Base-by-base conservation (phyloP, 2,888 invertebrate species). In the Eilema caniola region DNA sequence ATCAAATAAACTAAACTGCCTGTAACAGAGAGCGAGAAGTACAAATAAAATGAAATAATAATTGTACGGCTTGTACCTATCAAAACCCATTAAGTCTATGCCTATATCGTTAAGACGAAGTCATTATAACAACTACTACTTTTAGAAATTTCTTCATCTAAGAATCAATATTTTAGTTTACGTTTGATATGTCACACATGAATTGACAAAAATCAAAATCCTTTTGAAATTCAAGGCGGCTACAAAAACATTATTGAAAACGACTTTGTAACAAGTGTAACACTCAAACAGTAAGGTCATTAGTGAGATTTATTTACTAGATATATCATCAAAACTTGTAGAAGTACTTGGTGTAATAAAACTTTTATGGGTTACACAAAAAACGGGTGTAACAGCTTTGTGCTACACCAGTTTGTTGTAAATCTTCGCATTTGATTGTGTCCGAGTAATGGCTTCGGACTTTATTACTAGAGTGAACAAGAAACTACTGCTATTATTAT, bases 301-400 rank as follows among this genome's bases (percentile, higher is more conserved):
- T 60, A 71, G 64, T 47, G 57, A 67, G 63, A 71, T 62, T 47
- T 60, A 69, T 66, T 65, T 65, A 63, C 68, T 56, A 60, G 66
- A 71, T 62, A 61, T 57, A 53, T 60, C 63, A 47, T 63, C 33
- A 28, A 28, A 69, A 57, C 66, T 66, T 57, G 68, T 74, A 78
- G 69, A 78, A 62, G 37, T 62, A 62, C 24, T 62, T 68, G 16
- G 53, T 25, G 62, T 56, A 68, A 68, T 68, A 68, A 68, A 67
- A 78, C 77, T 74, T 78, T 80, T 71, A 47, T n/a, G 71, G 69
- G 72, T 80, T 66, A 77, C 74, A 80, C 62, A 74, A 80, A 78
- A 78, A 71, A 72, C 74, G 10, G 62, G 62, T 67, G 63, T 64
- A 77, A 77, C 70, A 77, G 67, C 68, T 63, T 70, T 69, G 68